These are phyloP conservation scores for Macrotrachela quadricornifera DNA, from an alignment of 1,140 invertebrate genomes.

Conservation along the genomic window DNA sequence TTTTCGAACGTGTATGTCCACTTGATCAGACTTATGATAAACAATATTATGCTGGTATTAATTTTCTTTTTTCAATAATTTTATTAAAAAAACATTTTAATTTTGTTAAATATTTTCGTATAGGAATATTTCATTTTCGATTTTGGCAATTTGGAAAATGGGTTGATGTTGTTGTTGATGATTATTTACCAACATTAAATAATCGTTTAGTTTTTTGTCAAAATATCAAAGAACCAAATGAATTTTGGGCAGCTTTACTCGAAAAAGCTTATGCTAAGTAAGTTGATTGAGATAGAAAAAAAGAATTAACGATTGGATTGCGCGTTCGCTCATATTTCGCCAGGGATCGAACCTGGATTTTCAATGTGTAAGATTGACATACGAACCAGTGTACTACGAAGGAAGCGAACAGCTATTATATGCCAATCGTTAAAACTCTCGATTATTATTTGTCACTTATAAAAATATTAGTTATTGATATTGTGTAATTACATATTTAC, in stretches of 20 bases:
- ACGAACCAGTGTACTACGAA: too few relatives aligned
- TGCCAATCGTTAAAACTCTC: too few relatives aligned
- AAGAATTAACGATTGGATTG: background rate
- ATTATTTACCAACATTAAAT: constrained; percentile 42
- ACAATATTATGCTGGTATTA: background rate
- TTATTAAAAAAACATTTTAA: too few relatives aligned
- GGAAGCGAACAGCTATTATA: too few relatives aligned
- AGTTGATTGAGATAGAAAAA: constrained; percentile 31
- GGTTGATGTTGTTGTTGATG: constrained; percentile 53
- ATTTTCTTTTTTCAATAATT: too few relatives aligned
- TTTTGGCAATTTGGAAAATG: constrained; percentile 58
- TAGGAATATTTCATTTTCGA: constrained; percentile 39
- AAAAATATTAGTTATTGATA: too few relatives aligned
- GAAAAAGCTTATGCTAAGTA: constrained; percentile 67
- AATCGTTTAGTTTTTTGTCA: constrained; percentile 46
- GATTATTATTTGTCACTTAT: too few relatives aligned
- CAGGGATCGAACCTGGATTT: too few relatives aligned
- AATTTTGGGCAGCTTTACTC: constrained; percentile 56
- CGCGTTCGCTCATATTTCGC: too few relatives aligned
- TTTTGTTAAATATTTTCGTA: background rate
- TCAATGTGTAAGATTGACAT: too few relatives aligned
- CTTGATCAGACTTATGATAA: constrained; percentile 17
- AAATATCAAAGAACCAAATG: constrained; percentile 39
- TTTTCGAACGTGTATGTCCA: constrained; percentile 18
- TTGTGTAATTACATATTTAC: too few relatives aligned